Evolutionary conservation across 1,140 invertebrate species (phyloP).

Genomic region (Heterodera carotae): DNA sequence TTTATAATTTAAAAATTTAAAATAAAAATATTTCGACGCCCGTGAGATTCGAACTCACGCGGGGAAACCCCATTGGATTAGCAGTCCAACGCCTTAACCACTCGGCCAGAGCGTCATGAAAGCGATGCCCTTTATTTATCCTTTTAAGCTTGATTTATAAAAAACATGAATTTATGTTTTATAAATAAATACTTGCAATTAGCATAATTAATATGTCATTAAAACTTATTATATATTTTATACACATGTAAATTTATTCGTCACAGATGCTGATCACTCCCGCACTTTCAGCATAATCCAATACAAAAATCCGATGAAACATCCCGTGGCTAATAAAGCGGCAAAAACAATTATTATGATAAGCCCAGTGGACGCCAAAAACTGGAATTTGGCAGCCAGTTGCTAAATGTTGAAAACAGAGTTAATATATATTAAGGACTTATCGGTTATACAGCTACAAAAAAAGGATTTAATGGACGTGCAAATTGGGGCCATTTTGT

Average conservation of each 20-base stretch:
- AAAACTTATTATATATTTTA: no score
- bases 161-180: no score
- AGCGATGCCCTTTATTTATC: no score
- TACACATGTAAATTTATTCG: neutral
- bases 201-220: no score
- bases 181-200: no score
- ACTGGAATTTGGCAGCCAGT: neutral
- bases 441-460: no score
- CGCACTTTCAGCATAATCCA: neutral
- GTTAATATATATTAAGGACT: no score
- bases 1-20: no score
- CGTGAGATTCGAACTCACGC: slow-evolving; percentile 61
- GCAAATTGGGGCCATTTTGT: no score
- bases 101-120: slow-evolving; percentile 48
- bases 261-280: neutral
- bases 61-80: slow-evolving; percentile 62
- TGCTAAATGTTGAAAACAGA: neutral
- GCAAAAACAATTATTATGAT: neutral
- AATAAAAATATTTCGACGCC: neutral
- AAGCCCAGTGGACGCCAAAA: neutral
- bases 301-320: neutral
- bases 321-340: neutral
- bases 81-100: slow-evolving; percentile 63
- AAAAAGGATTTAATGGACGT: no score
- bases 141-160: no score